Conservation (phyloP, 1,140 invertebrate genomes). For the Hesperophylax magnus region DNA sequence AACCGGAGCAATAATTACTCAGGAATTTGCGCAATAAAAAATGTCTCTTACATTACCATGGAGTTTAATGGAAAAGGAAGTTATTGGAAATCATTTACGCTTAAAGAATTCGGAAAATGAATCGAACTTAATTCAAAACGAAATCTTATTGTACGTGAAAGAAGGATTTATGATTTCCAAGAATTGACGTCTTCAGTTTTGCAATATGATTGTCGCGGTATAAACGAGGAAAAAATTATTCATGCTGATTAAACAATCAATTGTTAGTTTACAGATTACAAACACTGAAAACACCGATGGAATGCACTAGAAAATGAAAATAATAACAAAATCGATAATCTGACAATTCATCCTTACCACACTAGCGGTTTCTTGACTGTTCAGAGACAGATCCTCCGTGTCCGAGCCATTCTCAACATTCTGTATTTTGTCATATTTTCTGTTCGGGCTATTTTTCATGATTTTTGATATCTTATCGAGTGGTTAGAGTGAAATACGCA, state of each 20-base stretch:
- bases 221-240: background rate
- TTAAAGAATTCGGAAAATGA: too few relatives aligned
- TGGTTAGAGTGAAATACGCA: constrained; percentile 36
- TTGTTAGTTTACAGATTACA: background rate
- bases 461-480: constrained; percentile 23
- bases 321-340: constrained; percentile 69
- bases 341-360: constrained; percentile 63
- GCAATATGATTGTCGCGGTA: background rate
- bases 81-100: too few relatives aligned
- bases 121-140: background rate
- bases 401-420: constrained; percentile 66
- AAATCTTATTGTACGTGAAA: background rate
- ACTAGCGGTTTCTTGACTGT: constrained; percentile 70
- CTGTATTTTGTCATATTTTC: constrained; percentile 69
- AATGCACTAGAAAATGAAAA: constrained; percentile 14
- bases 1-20: background rate
- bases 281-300: constrained; percentile 5
- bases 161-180: background rate
- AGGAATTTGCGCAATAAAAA: background rate
- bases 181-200: constrained; percentile 4
- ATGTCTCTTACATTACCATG: background rate
- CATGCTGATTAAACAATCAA: background rate
- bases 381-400: constrained; percentile 68
- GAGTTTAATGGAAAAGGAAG: too few relatives aligned
- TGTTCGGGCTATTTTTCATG: constrained; percentile 69